Conservation (phyloP, 2,888 invertebrate genomes). For the Meiosimyza decipiens region DNA sequence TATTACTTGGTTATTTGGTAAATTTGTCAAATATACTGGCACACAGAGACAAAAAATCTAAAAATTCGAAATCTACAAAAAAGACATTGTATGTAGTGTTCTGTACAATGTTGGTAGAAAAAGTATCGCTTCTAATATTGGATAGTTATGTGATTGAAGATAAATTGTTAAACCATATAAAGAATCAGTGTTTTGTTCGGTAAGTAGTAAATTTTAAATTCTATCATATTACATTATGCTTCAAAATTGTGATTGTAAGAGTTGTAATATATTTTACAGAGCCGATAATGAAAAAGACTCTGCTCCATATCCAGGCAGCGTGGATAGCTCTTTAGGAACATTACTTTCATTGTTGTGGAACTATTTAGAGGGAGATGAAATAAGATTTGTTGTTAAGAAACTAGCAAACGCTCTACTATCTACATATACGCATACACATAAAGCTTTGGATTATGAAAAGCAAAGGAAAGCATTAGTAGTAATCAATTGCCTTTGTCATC, state of each 20-base stretch:
- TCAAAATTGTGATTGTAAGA: neutral
- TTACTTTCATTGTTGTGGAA: conserved; percentile 64
- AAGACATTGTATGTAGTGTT: conserved; percentile 71
- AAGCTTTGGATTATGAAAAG: conserved; percentile 60
- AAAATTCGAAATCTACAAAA: conserved; percentile 53
- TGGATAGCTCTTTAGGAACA: conserved; percentile 58
- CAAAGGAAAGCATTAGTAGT: conserved; percentile 68
- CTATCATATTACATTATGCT: neutral
- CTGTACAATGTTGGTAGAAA: conserved; percentile 70
- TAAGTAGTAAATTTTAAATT: conserved; percentile 35
- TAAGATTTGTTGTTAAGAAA: conserved; percentile 60
- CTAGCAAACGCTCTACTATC: conserved; percentile 58
- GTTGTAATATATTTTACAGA: conserved; percentile 34
- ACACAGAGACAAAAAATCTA: conserved; percentile 48
- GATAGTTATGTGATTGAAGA: conserved; percentile 78
- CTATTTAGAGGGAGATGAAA: conserved; percentile 62
- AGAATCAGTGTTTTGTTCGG: conserved; percentile 54
- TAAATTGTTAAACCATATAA: conserved; percentile 71
- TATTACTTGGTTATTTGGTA: conserved; percentile 59
- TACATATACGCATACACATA: conserved; percentile 59
- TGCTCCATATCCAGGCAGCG: conserved; percentile 52
- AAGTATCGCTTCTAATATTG: conserved; percentile 72
- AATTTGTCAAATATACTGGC: conserved; percentile 62
- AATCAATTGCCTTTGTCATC: conserved; percentile 68
- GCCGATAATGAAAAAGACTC: conserved; percentile 56